phyloP scores from a whole-genome alignment of 2,888 invertebrate species.

The Opisthograptis luteolata region DNA sequence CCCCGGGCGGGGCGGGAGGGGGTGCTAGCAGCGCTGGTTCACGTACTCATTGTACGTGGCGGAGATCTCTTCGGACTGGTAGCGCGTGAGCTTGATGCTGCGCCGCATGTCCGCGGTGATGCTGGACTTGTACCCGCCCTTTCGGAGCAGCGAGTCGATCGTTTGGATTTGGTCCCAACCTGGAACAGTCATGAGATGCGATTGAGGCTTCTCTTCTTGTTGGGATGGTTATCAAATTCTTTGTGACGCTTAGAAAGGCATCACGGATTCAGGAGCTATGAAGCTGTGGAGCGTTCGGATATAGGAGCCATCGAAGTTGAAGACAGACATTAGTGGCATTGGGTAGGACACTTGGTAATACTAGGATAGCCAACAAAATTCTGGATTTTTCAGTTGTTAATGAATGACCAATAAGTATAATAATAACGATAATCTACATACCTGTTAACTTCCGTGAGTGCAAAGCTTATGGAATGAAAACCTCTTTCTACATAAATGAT shows the following conservation, averaged over 20 bases:
- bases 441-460: conserved; percentile 1
- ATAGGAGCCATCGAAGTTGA: too few species aligned
- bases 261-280: too few species aligned
- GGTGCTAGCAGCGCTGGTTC: conserved; percentile 90
- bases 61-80: conserved; percentile 97
- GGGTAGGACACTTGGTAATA: too few species aligned
- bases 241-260: too few species aligned
- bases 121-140: conserved; percentile 97
- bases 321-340: too few species aligned
- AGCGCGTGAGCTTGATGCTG: conserved; percentile 96
- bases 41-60: conserved; percentile 94
- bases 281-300: too few species aligned
- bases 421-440: neutral
- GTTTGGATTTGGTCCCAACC: conserved; percentile 99
- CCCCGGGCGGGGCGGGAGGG: conserved; percentile 66
- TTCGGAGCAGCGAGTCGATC: conserved; percentile 97
- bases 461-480: neutral
- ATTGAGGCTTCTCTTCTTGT: neutral
- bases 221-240: too few species aligned
- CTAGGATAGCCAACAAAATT: too few species aligned
- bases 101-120: conserved; percentile 95
- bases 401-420: too few species aligned
- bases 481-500: neutral
- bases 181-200: conserved; percentile 58
- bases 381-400: too few species aligned